Evolutionary conservation across 2,888 invertebrate species (phyloP), one percentile per base, ranked within the genome.

Genomic region (Malthinus flaveolus): DNA sequence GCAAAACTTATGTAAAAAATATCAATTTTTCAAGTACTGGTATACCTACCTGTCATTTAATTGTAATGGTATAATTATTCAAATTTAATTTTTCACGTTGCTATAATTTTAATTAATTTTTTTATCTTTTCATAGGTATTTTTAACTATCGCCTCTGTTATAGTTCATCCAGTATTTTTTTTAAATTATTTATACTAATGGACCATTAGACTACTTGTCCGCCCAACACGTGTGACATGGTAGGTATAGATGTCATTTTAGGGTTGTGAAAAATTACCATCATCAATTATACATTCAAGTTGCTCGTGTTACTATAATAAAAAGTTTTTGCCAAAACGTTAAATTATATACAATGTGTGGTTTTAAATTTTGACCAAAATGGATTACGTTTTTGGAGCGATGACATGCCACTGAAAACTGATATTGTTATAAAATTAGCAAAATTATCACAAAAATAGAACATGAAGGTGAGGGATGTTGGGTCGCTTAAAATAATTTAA

Each of bases 191-290:
- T 62, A 63, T 71, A 72, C 73, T 72, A 75, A 74, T 73, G 69
- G 67, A 65, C 71, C 67, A 75, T 75, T 73, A 72, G 71, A 71
- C 70, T 68, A 58, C 62, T 66, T 72, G 73, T 72, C 71, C 69
- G 66, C 63, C 61, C 64, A 66, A 72, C 74, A 73, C 71, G 71
- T 71, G 72, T 69, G 74, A 66, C 63, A 64, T 58, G 56, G 62
- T 70, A 69, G 56, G 62, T 70, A 69, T 74, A 71, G 71, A 74
- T 73, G 75, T 74, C 74, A 68, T 34, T 60, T 23, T 61, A 65
- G 68, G 71, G 71, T 75, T 67, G 69, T 77, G 75, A 77, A 75
- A 74, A 75, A 76, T 75, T 75, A 70, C 74, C 68, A 63, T 71
- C 75, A 76, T 76, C 73, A 76, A 75, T 76, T 74, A 75, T 71